These are phyloP conservation scores for Apocrypta bakeri DNA, from an alignment of 1,140 invertebrate species.

Conservation along the genomic window DNA sequence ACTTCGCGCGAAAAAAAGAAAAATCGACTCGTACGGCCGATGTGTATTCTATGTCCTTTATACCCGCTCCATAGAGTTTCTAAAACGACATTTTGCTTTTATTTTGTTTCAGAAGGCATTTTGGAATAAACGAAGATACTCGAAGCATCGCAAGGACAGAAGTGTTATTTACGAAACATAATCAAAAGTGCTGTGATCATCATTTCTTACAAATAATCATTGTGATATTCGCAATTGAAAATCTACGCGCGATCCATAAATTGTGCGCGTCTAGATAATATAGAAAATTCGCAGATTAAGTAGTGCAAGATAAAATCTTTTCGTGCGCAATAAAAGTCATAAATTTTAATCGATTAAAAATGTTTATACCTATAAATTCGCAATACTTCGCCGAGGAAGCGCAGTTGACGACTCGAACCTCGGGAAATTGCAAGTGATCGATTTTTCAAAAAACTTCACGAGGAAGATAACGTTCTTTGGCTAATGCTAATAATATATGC, in stretches of 20 bases:
- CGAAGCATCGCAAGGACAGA: background rate
- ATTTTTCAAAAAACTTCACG: background rate
- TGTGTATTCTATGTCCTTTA: too few species aligned
- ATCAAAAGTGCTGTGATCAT: background rate
- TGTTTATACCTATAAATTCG: background rate
- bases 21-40: too few species aligned
- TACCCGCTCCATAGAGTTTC: too few species aligned
- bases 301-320: background rate
- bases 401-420: background rate
- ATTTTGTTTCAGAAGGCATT: background rate
- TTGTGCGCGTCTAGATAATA: too few species aligned
- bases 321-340: background rate
- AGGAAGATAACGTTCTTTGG: background rate
- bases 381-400: background rate
- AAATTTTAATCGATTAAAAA: background rate
- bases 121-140: background rate
- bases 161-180: background rate
- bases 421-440: background rate
- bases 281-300: background rate
- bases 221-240: background rate
- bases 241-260: background rate
- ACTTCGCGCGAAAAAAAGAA: background rate
- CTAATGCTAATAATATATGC: background rate
- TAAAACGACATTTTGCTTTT: too few species aligned
- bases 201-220: background rate